Evolutionary conservation across 2,888 invertebrate genomes (phyloP).

Genomic region (Plebejus anna): DNA sequence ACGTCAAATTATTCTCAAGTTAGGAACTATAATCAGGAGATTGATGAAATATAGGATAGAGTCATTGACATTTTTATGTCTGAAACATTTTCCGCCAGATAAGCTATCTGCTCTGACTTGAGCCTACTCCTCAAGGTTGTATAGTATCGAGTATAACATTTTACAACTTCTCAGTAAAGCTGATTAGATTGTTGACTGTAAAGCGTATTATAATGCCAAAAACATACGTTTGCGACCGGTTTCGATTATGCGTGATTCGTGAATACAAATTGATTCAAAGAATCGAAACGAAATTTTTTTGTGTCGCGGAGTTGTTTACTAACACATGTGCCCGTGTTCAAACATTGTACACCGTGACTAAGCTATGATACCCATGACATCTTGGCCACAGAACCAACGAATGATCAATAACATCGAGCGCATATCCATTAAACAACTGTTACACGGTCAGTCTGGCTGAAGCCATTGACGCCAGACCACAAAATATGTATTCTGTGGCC

Average conservation of each 20-base stretch:
- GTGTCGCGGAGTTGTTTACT: not conserved
- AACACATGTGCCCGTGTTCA: not conserved
- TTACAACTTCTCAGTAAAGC: constrained; percentile 12
- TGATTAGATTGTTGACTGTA: not conserved
- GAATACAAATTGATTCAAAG: not conserved
- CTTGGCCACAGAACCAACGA: not conserved
- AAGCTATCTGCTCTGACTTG: not conserved
- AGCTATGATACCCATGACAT: not conserved
- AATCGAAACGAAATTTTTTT: not conserved
- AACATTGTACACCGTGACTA: not conserved
- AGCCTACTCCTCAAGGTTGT: not conserved
- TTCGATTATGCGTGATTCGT: not conserved
- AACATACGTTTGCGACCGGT: not conserved
- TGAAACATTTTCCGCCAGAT: not conserved
- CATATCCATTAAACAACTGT: not conserved
- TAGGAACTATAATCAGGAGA: not conserved
- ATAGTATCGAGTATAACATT: not conserved
- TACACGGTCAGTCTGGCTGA: too few species aligned
- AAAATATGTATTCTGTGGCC: too few species aligned
- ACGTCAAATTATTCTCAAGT: not conserved
- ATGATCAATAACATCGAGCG: not conserved
- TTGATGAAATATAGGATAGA: not conserved
- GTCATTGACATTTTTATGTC: not conserved
- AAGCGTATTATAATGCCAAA: not conserved
- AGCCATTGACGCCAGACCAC: too few species aligned